Evolutionary conservation across 1,140 invertebrate species (phyloP), one percentile per base, ranked within the genome.

Genomic region (Drosophila ercepeae): DNA sequence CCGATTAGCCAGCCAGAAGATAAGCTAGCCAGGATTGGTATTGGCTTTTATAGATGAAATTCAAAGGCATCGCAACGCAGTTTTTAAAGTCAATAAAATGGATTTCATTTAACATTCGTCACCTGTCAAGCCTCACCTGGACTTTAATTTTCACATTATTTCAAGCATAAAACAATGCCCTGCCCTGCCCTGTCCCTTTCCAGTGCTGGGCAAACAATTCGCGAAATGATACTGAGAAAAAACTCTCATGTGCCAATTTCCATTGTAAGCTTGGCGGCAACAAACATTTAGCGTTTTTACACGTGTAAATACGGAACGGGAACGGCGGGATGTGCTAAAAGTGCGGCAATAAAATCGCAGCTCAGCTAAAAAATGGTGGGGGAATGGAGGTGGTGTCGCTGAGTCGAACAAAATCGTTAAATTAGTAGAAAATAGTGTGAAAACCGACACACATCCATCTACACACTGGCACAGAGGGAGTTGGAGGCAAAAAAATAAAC

Each of bases 351-450:
- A 84, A 84, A 86, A 79, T 79, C 58, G 59, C 54, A 46, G 39
- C 39, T 42, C 16, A 42, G 6, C 36, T 18, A 16, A 39, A 58
- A 14, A 36, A 9, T 11, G 9, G 23, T 25, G 19, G 18, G 5
- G 7, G 32, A 5, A 13, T 39, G 36, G 36, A 8, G 36, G 13
- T 11, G 42, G 21, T 25, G 45, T 39, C 64, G 58, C 52, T 34
- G 64, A 71, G 78, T 72, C 57, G 63, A 81, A 81, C 76, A 81
- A 71, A 86, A 88, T 81, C 81, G 81, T 86, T 86, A 86, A 86
- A 86, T 86, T 71, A 81, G 76, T 86, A 77, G 82, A 86, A 88
- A 86, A 86, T 81, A 81, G 81, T 88, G 81, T 86, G 82, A 86
- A 86, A 88, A 86, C 67, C 50, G 59, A 48, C 54, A 72, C 27